Evolutionary conservation across 2,888 invertebrate genomes (phyloP), one percentile per base, ranked within the genome.

Genomic region (Netelia inedita): DNA sequence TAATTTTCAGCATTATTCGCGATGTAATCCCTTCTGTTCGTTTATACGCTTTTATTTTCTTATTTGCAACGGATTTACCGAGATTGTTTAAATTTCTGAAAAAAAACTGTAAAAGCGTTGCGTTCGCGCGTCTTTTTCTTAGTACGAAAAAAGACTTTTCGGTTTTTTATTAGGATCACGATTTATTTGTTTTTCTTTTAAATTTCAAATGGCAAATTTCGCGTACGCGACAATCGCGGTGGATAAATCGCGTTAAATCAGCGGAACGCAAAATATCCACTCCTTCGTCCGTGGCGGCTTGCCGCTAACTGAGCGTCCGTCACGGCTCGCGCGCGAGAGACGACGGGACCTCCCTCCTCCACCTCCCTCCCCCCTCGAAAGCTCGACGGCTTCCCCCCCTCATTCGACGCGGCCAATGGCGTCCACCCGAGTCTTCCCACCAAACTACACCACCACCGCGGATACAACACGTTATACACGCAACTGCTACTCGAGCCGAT

Each of bases 301-400:
- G 91, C 92, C 93, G 93, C 93, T 92, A 90, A 93, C 93, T 93
- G 91, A 93, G 90, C 88, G 87, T 86, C 84, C 88, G 79, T 82
- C 88, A 89, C 91, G 85, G 86, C 88, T 88, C 87, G 85, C 87
- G 83, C 86, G 85, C 83, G 82, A 82, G 86, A 85, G 83, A 75
- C 83, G 85, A 76, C 86, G 82, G 81, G 61, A 82, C 79, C 87
- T 83, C 86, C 73, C 46, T 59, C 79, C 73, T 59, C 83, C 84
- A 61, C 75, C 81, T 43, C 61, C 74, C 74, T 61, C 83, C 85
- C 66, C 76, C 84, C 81, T 68, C 79, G 79, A 83, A 85, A 84
- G 86, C 87, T 83, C 81, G 65, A 84, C 85, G 84, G 74, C 82
- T 80, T 71, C 80, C 74, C 80, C 75, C 82, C 79, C 81, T 41